Conservation (phyloP, 2,113 vertebrate species). For the Thinocorus orbignyianus region DNA sequence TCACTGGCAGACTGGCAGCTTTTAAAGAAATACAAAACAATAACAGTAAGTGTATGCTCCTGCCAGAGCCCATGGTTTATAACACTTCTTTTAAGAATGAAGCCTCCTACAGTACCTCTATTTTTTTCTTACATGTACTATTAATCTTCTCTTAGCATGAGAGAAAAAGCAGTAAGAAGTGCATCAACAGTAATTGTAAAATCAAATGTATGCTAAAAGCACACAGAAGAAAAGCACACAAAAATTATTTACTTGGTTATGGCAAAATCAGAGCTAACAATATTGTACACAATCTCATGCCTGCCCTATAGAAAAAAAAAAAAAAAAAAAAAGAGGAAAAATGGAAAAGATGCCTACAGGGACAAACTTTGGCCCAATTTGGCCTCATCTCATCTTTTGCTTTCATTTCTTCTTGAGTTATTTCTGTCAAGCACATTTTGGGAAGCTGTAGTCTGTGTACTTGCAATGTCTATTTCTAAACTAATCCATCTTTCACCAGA, state of each 20-base stretch:
- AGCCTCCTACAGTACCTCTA: neutral
- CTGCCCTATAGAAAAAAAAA: accelerated
- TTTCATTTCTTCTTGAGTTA: neutral
- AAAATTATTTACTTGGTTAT: neutral
- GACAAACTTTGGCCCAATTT: neutral
- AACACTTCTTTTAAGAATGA: neutral
- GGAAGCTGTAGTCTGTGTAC: neutral
- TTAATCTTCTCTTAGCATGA: neutral
- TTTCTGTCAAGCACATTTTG: neutral
- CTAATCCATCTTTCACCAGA: neutral
- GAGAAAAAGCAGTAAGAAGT: neutral
- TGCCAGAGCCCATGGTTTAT: neutral
- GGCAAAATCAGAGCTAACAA: neutral
- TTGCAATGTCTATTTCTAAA: conserved; percentile 18
- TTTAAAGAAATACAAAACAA: conserved; percentile 41
- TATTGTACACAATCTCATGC: neutral
- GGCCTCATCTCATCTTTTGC: neutral
- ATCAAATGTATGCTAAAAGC: neutral
- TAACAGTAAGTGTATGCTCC: neutral
- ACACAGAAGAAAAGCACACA: neutral
- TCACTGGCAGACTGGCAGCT: conserved; percentile 15
- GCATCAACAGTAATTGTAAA: neutral
- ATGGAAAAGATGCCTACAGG: accelerated
- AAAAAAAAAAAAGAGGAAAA: no score
- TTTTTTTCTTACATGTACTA: neutral